These are phyloP conservation scores for Drosophila burlai DNA, from an alignment of 1,140 invertebrate species.

Conservation along the genomic window DNA sequence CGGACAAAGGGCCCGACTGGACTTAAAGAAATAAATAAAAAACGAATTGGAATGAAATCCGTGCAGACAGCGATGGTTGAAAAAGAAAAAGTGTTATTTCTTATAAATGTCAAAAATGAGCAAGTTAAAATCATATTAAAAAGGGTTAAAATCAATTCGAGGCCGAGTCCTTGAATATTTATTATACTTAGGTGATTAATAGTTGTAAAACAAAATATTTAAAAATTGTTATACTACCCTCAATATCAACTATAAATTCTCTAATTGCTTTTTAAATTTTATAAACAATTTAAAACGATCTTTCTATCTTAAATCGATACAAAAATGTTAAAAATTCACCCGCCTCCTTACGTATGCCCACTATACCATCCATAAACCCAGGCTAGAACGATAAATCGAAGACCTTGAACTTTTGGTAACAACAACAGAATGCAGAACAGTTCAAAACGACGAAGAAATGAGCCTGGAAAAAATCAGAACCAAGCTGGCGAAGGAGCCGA, in stretches of 20 bases:
- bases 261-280: too few species aligned
- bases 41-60: conserved; percentile 59
- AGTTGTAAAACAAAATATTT: not conserved
- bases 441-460: conserved; percentile 12
- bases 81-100: not conserved
- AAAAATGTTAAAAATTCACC: not conserved
- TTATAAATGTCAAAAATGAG: not conserved
- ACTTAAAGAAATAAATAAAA: conserved; percentile 43
- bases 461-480: conserved; percentile 42
- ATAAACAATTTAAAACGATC: too few species aligned
- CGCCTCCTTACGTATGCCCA: not conserved
- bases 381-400: conserved; percentile 45
- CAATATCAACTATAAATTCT: not conserved
- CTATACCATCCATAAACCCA: conserved; percentile 12
- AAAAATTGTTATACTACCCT: not conserved
- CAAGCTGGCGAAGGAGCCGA: conserved; percentile 41
- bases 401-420: conserved; percentile 76
- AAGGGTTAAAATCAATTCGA: not conserved
- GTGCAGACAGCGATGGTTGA: conserved; percentile 22
- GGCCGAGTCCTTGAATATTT: not conserved
- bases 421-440: conserved; percentile 41
- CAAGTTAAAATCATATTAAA: not conserved
- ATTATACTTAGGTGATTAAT: not conserved
- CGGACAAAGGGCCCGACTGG: conserved; percentile 55
- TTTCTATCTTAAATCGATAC: not conserved